Base-by-base conservation (phyloP, 2,797 vertebrate species). In the Macropodus opercularis region DNA sequence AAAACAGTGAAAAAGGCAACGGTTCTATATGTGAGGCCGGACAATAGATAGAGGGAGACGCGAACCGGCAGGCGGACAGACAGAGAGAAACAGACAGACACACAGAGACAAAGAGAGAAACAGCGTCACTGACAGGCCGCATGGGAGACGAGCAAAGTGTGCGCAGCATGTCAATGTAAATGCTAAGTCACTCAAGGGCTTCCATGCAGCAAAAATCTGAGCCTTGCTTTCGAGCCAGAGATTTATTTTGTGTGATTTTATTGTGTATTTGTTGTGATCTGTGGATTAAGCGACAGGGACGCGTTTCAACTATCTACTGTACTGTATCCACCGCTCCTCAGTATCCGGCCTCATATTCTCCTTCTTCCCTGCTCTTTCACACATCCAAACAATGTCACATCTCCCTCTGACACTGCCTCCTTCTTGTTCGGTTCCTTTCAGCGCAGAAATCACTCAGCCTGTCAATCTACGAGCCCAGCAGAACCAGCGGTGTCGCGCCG, bases 161-260 rank as follows among this genome's bases (percentile, higher is more conserved):
- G 74, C 69, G 79, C 67, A 68, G 86, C 74, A 85, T 86, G 81
- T 81, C 81, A 87, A 82, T 78, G 77, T 64, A 75, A 73, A 80
- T 53, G 40, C 58, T 69, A 80, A 87, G 75, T 80, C 70, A 77
- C 62, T 80, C 71, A 71, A 66, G 56, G 77, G 67, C 72, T 69
- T 79, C 48, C 24, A 62, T 64, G 40, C 56, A 61, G 52, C 43
- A 56, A 44, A 73, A 68, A 73, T 69, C 52, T 51, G 62, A 58
- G 50, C 60, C 26, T 22, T 11, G 31, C 48, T 56, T 68, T 39
- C 4, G 48, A 64, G 65, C 40, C 55, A 56, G 40, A 50, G 39
- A 58, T 48, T 49, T 48, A 40, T 70, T n/a, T n/a, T n/a, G n/a
- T n/a, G n/a, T n/a, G n/a, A n/a, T n/a, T n/a, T n/a, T n/a, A n/a